Evolutionary conservation across 2,797 vertebrate genomes (phyloP).

Genomic region (Gymnopithys bicolor): DNA sequence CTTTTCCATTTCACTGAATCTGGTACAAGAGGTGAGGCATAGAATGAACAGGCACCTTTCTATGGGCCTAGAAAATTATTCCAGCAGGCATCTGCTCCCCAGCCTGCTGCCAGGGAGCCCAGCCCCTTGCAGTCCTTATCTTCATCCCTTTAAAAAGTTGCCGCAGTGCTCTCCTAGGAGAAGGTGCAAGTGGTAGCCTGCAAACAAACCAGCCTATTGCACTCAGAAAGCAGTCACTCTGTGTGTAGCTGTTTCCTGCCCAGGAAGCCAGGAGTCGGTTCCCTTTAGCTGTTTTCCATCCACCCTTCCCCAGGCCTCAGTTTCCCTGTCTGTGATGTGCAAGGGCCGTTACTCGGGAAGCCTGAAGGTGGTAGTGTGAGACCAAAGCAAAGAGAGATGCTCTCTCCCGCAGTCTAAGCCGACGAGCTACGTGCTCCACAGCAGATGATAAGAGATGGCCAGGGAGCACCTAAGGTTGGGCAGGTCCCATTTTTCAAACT

Average conservation of each 20-base stretch:
- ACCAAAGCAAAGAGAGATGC: neutral
- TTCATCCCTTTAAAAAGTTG: neutral
- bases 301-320: neutral
- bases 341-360: neutral
- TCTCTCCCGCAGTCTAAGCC: neutral
- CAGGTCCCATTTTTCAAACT: neutral
- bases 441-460: neutral
- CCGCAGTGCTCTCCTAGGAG: neutral
- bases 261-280: neutral
- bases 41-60: neutral
- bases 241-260: neutral
- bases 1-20: neutral
- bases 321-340: neutral
- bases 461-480: neutral
- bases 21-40: neutral
- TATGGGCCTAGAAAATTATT: neutral
- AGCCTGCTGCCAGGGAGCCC: neutral
- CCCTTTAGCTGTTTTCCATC: neutral
- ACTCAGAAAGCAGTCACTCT: neutral
- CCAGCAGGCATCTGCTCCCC: neutral
- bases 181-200: neutral
- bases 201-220: neutral
- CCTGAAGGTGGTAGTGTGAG: constrained; percentile 65
- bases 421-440: neutral
- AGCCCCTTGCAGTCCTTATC: neutral